These are phyloP conservation scores for Apodemia zela DNA, from an alignment of 2,888 invertebrate species.

Conservation along the genomic window DNA sequence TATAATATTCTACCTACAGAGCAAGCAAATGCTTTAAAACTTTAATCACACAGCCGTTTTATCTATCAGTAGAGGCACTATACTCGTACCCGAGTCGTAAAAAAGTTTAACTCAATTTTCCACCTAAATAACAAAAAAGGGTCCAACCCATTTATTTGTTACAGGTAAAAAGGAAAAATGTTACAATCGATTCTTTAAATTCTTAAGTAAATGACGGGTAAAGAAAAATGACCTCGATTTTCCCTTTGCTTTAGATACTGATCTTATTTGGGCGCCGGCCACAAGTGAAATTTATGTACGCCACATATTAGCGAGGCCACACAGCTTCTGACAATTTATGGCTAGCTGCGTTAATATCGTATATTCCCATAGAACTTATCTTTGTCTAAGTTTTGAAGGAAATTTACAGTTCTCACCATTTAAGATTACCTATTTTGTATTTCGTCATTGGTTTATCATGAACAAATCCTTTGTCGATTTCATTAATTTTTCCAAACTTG, in stretches of 20 bases:
- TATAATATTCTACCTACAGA: too few relatives aligned
- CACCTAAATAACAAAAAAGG: background rate
- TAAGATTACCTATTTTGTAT: too few relatives aligned
- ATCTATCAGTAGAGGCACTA: background rate
- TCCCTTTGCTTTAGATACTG: slow-evolving; percentile 8
- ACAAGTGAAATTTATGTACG: slow-evolving; percentile 13
- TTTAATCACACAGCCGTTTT: background rate
- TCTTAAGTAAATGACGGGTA: slow-evolving; percentile 6
- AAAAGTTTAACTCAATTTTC: background rate
- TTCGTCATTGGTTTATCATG: too few relatives aligned
- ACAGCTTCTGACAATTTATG: slow-evolving; percentile 13
- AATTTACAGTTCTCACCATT: background rate
- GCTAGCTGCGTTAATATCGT: background rate
- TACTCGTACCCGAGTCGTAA: background rate
- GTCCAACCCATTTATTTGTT: background rate
- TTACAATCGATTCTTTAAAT: slow-evolving; percentile 8
- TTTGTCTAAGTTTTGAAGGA: background rate
- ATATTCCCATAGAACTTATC: background rate
- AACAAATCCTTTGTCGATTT: too few relatives aligned
- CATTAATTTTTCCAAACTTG: too few relatives aligned
- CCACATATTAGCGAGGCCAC: slow-evolving; percentile 12
- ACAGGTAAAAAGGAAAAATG: slow-evolving; percentile 1
- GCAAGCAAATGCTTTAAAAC: background rate
- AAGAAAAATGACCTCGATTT: background rate
- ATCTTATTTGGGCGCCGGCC: slow-evolving; percentile 13